phyloP scores from a whole-genome alignment of 2,113 vertebrate species.

The Lagopus muta region DNA sequence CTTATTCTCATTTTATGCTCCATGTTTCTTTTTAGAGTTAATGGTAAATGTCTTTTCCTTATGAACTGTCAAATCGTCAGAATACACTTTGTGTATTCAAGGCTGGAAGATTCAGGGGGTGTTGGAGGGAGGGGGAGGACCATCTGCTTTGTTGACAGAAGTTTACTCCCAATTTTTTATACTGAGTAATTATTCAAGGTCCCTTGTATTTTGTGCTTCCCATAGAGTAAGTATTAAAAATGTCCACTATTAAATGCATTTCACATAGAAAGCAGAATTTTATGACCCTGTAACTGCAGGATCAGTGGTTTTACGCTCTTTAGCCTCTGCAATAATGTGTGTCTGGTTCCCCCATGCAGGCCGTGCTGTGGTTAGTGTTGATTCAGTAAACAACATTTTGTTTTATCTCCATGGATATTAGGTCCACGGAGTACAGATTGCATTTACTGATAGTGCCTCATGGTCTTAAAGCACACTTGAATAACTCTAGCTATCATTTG shows the following conservation, averaged over 20 bases:
- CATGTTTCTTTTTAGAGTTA: slow-evolving; percentile 63
- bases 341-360: slow-evolving; percentile 26
- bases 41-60: slow-evolving; percentile 57
- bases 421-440: slow-evolving; percentile 57
- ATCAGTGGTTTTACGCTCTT: slow-evolving; percentile 73
- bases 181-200: slow-evolving; percentile 67
- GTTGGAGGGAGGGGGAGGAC: background rate
- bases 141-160: slow-evolving; percentile 71
- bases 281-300: slow-evolving; percentile 73
- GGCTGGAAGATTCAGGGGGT: slow-evolving; percentile 39
- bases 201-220: slow-evolving; percentile 62
- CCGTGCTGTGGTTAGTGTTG: slow-evolving; percentile 59
- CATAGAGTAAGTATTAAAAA: slow-evolving; percentile 68
- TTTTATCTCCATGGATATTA: slow-evolving; percentile 60
- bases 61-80: slow-evolving; percentile 72
- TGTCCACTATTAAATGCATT: slow-evolving; percentile 73
- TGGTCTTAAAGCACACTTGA: slow-evolving; percentile 57
- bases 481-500: slow-evolving; percentile 41
- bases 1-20: slow-evolving; percentile 27
- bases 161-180: slow-evolving; percentile 70
- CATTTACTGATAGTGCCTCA: slow-evolving; percentile 51
- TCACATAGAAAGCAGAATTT: slow-evolving; percentile 71
- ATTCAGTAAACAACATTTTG: slow-evolving; percentile 67
- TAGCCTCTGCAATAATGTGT: slow-evolving; percentile 51
- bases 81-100: slow-evolving; percentile 44